phyloP scores from a whole-genome alignment of 1,140 invertebrate species.

The Drosophila nebulosa region DNA sequence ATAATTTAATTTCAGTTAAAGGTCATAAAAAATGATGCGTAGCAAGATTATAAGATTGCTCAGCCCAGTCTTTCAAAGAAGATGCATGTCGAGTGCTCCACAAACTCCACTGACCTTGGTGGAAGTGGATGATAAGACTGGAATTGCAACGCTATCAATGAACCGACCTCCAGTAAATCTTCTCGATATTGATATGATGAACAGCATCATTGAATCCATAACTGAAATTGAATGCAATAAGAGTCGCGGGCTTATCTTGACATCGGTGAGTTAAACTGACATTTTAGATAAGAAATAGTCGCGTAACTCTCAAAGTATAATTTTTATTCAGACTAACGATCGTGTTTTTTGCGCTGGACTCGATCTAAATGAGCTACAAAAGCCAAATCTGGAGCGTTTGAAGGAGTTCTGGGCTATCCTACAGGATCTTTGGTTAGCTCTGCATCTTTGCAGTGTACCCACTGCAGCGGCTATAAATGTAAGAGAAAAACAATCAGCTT shows the following conservation, averaged over 20 bases:
- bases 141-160: constrained; percentile 88
- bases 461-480: constrained; percentile 93
- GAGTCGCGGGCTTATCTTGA: constrained; percentile 89
- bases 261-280: constrained; percentile 83
- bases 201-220: constrained; percentile 85
- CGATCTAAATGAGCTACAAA: constrained; percentile 94
- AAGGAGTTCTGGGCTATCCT: constrained; percentile 88
- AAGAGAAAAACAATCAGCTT: constrained; percentile 25
- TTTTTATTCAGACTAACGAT: constrained; percentile 82
- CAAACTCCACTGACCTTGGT: constrained; percentile 32
- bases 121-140: constrained; percentile 83
- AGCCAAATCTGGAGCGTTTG: constrained; percentile 86
- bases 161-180: constrained; percentile 90
- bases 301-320: background rate
- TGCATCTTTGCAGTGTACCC: constrained; percentile 87
- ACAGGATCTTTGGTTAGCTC: constrained; percentile 90
- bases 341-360: constrained; percentile 91
- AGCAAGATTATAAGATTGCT: constrained; percentile 22
- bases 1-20: background rate
- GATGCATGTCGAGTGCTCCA: constrained; percentile 9
- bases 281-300: background rate
- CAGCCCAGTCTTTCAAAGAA: background rate
- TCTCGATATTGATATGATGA: constrained; percentile 88
- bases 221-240: constrained; percentile 86
- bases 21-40: constrained; percentile 45